These are phyloP conservation scores for Ia io DNA, from an alignment of 2,113 vertebrate genomes.

Conservation along the genomic window DNA sequence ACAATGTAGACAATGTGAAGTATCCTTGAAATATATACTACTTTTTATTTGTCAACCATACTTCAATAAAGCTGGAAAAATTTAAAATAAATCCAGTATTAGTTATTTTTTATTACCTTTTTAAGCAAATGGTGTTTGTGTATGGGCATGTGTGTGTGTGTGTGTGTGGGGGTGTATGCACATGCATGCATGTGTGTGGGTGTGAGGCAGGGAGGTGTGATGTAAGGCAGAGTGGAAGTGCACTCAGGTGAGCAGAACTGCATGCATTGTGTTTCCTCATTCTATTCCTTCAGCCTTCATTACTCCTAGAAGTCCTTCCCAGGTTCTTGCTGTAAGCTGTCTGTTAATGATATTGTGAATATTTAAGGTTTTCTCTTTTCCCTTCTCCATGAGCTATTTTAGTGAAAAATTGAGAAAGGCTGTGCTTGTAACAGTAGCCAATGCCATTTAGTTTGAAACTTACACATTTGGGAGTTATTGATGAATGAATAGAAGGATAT, in stretches of 20 bases:
- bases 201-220: not conserved
- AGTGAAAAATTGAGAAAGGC: not conserved
- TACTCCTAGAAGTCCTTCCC: not conserved
- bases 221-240: not conserved
- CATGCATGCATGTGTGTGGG: accelerated
- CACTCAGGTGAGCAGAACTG: not conserved
- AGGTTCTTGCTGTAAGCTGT: not conserved
- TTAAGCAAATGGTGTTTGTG: not conserved
- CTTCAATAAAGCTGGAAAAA: not conserved
- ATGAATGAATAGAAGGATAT: not conserved
- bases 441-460: not conserved
- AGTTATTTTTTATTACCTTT: not conserved
- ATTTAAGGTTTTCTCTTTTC: not conserved
- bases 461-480: not conserved
- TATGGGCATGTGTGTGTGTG: not conserved
- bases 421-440: not conserved
- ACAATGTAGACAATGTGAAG: not conserved
- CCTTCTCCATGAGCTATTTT: not conserved
- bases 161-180: not conserved
- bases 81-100: not conserved
- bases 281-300: not conserved
- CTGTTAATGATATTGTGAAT: not conserved
- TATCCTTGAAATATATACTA: not conserved
- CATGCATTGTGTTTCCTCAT: not conserved
- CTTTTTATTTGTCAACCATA: not conserved